phyloP scores from a whole-genome alignment of 2,888 invertebrate species.

The Drosophila putrida region DNA sequence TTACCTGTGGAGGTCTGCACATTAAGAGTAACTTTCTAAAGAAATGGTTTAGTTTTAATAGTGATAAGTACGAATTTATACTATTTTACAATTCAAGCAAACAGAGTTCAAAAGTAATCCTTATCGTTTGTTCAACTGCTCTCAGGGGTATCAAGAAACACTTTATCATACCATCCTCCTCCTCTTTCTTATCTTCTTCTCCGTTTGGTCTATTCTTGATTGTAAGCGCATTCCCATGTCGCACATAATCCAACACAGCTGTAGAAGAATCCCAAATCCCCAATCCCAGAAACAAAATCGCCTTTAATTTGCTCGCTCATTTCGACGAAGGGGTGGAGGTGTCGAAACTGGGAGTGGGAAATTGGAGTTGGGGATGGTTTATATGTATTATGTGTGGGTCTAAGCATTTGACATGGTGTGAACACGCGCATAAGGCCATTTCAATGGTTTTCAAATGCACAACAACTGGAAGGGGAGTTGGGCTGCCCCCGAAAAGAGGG shows the following conservation, averaged over 20 bases:
- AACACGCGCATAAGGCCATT: slow-evolving; percentile 74
- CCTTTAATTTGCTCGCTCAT: slow-evolving; percentile 70
- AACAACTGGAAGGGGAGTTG: slow-evolving; percentile 19
- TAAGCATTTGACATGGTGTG: slow-evolving; percentile 77
- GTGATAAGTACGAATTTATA: not conserved
- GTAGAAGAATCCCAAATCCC: slow-evolving; percentile 57
- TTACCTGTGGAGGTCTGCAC: not conserved
- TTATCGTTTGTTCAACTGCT: slow-evolving; percentile 18
- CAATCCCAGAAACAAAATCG: slow-evolving; percentile 55
- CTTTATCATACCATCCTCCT: slow-evolving; percentile 2
- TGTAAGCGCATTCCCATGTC: slow-evolving; percentile 59
- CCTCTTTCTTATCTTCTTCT: not conserved
- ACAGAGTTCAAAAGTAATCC: slow-evolving; percentile 1
- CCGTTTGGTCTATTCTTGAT: slow-evolving; percentile 24
- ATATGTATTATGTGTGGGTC: slow-evolving; percentile 39
- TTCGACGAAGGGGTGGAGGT: slow-evolving; percentile 7
- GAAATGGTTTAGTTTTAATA: not conserved
- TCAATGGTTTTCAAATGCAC: slow-evolving; percentile 57
- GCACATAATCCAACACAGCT: slow-evolving; percentile 62
- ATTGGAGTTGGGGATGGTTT: slow-evolving; percentile 23
- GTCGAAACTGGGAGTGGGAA: not conserved
- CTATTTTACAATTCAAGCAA: not conserved
- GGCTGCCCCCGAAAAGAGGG: slow-evolving; percentile 2
- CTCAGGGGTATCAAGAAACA: slow-evolving; percentile 15
- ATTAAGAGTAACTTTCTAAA: not conserved